Base-by-base conservation (phyloP, 2,113 vertebrate genomes). In the Seriola rivoliana region DNA sequence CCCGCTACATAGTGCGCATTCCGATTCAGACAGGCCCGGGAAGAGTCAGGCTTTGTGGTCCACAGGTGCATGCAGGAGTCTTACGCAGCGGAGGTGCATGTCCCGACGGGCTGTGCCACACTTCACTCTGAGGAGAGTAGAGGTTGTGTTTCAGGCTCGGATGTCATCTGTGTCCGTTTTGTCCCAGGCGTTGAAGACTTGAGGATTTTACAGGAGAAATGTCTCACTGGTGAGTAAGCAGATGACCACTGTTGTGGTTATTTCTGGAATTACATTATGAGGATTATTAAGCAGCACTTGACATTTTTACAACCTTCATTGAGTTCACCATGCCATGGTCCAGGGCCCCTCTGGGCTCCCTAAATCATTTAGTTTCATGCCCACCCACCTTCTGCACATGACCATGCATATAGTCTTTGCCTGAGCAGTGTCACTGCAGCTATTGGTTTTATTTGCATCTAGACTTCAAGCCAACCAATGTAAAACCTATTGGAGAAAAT, bases 21-120 rank as follows among this genome's bases (percentile, higher is more conserved):
- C 72, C 58, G 71, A 57, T 52, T 60, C 17, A 71, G 70, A 25
- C 73, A 84, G 86, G 84, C 78, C 89, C 81, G 66, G 69, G 48
- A 62, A 69, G 73, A 76, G 85, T 75, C 64, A 0, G 79, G 29
- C 73, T 79, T 12, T 23, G 42, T 44, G 76, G 88, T 88, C 87
- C 85, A 92, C 89, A 91, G 89, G 89, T 88, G 87, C 75, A 85
- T 68, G 65, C 7, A 29, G 81, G 58, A 73, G 44, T 40, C 71
- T 10, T 68, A n/a, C 12, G 79, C 74, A 38, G 52, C 34, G 44
- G 65, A 66, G 75, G 65, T 52, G 46, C 46, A 32, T 32, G 83
- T 84, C 71, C 85, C 17, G 72, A 29, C 52, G 38, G 78, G 23
- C 84, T 29, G n/a, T 64, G 64, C 23, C 5, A 23, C 50, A 29